Conservation (phyloP, 2,797 vertebrate genomes). For the Hirundo rustica region DNA sequence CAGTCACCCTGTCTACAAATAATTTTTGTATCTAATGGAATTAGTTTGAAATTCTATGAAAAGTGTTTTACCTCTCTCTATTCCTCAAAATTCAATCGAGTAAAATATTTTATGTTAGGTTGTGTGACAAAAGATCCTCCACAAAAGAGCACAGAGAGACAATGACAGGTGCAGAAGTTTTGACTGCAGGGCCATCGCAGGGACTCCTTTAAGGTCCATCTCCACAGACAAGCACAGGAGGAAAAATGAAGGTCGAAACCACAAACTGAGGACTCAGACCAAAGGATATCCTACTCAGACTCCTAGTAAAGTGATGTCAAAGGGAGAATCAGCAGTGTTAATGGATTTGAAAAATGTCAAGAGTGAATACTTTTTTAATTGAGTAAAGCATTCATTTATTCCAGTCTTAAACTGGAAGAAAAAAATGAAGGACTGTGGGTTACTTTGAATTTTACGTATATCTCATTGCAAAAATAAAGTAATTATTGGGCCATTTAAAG, state of each 20-base stretch:
- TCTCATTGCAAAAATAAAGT: fast-evolving
- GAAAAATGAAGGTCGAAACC: background rate
- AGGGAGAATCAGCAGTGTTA: background rate
- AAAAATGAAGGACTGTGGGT: background rate
- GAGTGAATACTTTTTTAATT: background rate
- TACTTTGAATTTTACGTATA: background rate
- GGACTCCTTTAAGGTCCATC: background rate
- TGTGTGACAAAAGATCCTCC: background rate
- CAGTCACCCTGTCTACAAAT: background rate
- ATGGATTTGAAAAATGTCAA: background rate
- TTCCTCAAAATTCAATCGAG: background rate
- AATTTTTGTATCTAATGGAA: background rate
- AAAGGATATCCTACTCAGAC: background rate
- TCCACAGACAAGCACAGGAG: background rate
- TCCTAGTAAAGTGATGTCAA: background rate
- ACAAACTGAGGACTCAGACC: background rate
- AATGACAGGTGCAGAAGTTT: background rate
- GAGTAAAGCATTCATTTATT: background rate
- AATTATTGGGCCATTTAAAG: background rate
- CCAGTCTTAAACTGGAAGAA: background rate
- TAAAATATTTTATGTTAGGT: background rate
- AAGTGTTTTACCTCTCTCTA: background rate
- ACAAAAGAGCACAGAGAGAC: background rate
- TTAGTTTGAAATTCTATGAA: background rate
- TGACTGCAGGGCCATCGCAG: background rate